Conservation (phyloP, 1,140 invertebrate species). For the Drosophila pseudoananassae region DNA sequence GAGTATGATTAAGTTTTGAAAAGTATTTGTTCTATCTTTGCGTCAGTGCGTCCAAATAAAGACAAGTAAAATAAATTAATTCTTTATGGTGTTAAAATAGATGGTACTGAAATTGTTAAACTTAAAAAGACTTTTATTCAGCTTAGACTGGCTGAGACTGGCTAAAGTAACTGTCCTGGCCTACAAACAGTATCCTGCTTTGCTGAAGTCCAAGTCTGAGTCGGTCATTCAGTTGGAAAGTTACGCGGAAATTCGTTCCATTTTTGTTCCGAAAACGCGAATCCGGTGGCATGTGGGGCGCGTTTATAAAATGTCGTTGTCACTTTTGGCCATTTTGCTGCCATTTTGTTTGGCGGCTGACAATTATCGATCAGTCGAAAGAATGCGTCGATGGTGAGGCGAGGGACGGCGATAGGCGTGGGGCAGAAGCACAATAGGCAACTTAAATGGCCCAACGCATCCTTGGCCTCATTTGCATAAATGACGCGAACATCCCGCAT, state of each 20-base stretch:
- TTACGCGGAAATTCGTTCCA: slow-evolving; percentile 42
- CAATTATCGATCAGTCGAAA: slow-evolving; percentile 72
- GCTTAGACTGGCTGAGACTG: too few species aligned
- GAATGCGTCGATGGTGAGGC: background rate
- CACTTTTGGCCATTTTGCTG: slow-evolving; percentile 62
- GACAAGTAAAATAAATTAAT: too few species aligned
- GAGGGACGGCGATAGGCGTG: background rate
- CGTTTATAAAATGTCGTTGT: slow-evolving; percentile 62
- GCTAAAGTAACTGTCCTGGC: too few species aligned
- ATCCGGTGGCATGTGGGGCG: slow-evolving; percentile 41
- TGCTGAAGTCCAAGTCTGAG: slow-evolving; percentile 13
- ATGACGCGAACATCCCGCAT: slow-evolving; percentile 64
- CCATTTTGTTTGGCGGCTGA: slow-evolving; percentile 57
- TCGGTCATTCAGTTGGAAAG: slow-evolving; percentile 42
- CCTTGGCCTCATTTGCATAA: slow-evolving; percentile 80
- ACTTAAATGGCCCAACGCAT: slow-evolving; percentile 73
- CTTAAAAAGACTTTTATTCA: too few species aligned
- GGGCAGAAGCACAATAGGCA: slow-evolving; percentile 60
- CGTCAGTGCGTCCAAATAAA: too few species aligned
- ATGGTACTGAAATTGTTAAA: too few species aligned
- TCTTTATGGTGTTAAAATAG: too few species aligned
- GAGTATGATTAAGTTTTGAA: background rate
- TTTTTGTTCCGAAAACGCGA: slow-evolving; percentile 8
- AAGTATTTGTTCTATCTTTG: too few species aligned
- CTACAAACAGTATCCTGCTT: too few species aligned